A percentile compares a stretch with the other conserved stretches of the same genome.
These are phyloP conservation scores for Bubalus kerabau DNA, from an alignment of 2,113 vertebrate species.

Conservation along the genomic window DNA sequence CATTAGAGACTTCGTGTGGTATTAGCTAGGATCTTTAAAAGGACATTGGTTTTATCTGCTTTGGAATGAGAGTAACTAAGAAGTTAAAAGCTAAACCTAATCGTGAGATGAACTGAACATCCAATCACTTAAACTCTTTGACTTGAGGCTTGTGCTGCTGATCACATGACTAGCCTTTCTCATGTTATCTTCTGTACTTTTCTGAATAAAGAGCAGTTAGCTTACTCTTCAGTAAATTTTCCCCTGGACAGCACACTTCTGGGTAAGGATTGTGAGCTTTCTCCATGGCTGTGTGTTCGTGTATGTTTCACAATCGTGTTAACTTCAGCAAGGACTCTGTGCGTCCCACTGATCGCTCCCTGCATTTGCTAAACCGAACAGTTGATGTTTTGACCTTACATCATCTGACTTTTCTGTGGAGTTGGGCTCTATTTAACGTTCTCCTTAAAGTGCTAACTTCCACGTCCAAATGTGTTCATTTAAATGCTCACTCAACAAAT, in stretches of 20 bases:
- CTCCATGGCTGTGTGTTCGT: neutral
- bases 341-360: too few species aligned
- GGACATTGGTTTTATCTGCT: neutral
- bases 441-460: neutral
- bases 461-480: neutral
- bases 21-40: constrained; percentile 15
- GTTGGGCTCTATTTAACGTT: neutral
- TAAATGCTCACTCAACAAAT: neutral
- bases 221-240: neutral
- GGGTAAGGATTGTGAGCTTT: neutral
- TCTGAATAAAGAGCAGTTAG: neutral
- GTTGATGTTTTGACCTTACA: neutral
- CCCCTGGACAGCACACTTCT: neutral
- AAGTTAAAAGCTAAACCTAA: constrained; percentile 1
- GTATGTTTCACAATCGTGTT: neutral
- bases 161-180: neutral
- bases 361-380: neutral
- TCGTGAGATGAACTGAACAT: neutral
- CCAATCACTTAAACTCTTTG: neutral
- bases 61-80: neutral
- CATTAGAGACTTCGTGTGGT: neutral
- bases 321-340: neutral
- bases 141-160: neutral
- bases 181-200: neutral
- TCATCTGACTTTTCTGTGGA: neutral